Base-by-base conservation (phyloP, 30 jellyfish, hydroid and myxozoan species). In the Chrysaora quinquecirrha region DNA sequence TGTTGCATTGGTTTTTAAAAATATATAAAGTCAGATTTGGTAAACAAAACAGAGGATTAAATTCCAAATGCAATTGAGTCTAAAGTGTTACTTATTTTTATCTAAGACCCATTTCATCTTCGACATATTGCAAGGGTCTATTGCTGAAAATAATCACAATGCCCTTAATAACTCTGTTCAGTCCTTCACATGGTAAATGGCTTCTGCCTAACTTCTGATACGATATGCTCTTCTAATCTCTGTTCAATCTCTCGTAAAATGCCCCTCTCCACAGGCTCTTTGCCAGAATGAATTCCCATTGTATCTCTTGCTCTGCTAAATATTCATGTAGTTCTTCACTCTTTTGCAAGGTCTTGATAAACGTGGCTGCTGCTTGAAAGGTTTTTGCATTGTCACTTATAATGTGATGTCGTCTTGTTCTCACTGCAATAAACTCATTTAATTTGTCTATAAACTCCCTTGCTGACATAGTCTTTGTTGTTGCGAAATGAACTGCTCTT, bases 351-450 rank as follows among this genome's bases (percentile, higher is more conserved):
- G 16, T 69, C 21, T 67, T 46, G 16, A 81, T 46, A 28, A 33
- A 81, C 67, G 65, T 81, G 14, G 91, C 91, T 3, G 91, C 84
- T 12, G 78, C 85, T 49, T 67, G 43, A 67, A 81, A 81, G 20
- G 91, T 81, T 43, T 81, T 48, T 4, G 91, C 91, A 69, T 81
- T 81, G 68, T 81, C 91, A 50, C 84, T 65, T 49, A 65, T 65
- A 50, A 81, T 81, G 27, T 81, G 77, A n/a, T 49, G 78, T 21
- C 85, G 91, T 81, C 91, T 69, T 9, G 84, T 18, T 62, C 48
- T 43, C 22, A 64, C 75, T 33, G 84, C 21, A 22, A 81, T 65
- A 34, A 79, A 79, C 28, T 65, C 82, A 25, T 79, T 79, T 22
- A 79, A 38, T 30, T 63, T 79, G 38, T 65, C 73, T 28, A 63